Percentiles rank a stretch among this genome's conserved stretches.
phyloP scores from a whole-genome alignment of 1,140 invertebrate species.

The Goniozus legneri region DNA sequence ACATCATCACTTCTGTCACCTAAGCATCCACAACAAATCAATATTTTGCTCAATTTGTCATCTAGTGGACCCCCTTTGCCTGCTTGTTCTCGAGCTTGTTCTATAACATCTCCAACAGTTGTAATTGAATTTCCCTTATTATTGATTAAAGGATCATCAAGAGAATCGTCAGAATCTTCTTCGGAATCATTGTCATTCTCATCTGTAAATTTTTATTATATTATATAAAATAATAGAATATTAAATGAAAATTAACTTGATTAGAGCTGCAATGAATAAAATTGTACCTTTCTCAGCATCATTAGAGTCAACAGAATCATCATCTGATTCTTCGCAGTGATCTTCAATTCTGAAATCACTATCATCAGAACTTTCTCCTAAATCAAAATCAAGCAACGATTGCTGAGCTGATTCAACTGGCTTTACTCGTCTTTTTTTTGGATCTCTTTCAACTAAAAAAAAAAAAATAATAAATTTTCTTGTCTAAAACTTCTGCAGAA shows the following conservation, averaged over 20 bases:
- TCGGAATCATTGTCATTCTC: constrained; percentile 51
- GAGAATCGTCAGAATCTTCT: constrained; percentile 55
- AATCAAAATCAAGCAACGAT: constrained; percentile 77
- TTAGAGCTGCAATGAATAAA: neutral
- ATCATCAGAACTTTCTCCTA: constrained; percentile 91
- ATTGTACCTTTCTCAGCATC: constrained; percentile 43
- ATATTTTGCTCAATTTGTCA: constrained; percentile 53
- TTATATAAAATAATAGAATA: constrained; percentile 5
- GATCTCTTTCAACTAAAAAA: constrained; percentile 74
- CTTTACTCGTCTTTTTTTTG: constrained; percentile 82
- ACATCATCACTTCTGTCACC: constrained; percentile 88
- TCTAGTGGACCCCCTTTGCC: constrained; percentile 41
- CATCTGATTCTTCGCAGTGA: constrained; percentile 73
- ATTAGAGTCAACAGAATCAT: constrained; percentile 60
- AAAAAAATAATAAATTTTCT: too few species aligned
- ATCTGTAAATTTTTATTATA: constrained; percentile 31
- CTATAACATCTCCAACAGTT: constrained; percentile 55
- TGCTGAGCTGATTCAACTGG: constrained; percentile 69
- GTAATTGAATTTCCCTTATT: constrained; percentile 53
- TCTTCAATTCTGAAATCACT: constrained; percentile 93
- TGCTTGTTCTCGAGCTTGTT: constrained; percentile 54
- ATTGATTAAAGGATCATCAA: constrained; percentile 52
- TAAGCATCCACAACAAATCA: constrained; percentile 91
- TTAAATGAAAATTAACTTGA: neutral
- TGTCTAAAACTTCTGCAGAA: neutral